Evolutionary conservation across 2,797 vertebrate genomes (phyloP), one percentile per base, ranked within the genome.

Genomic region (Falco peregrinus): DNA sequence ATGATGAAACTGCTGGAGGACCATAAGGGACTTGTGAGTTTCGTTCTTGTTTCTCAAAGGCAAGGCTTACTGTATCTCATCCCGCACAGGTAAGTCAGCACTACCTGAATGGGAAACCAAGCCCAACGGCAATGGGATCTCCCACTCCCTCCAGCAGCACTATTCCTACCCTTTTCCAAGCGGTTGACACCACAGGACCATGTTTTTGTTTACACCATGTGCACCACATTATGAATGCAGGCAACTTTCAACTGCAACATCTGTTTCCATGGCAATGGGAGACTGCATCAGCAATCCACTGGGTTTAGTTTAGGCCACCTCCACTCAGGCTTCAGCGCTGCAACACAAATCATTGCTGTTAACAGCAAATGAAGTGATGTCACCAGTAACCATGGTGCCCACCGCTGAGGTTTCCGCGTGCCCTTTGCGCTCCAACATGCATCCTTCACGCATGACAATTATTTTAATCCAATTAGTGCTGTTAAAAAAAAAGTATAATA

Each of bases 231-330:
- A 31, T 13, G 61, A 93, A 94, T 65, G 43, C 65, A 93, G 80
- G 89, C 59, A 95, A 94, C 95, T 92, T 85, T 81, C 93, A 97
- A 90, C 94, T 81, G 92, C 96, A 96, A 93, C 92, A 97, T 97
- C 97, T 91, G 98, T 98, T 98, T 97, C 99, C 98, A 97, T 96
- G 98, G 98, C 89, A 98, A 99, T 65, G 47, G 94, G 89, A 97
- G 89, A 97, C 91, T 84, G 94, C 97, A 97, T 96, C 91, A 92
- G 97, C 96, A 77, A 87, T 51, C 77, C 94, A 84, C 76, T 9
- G 97, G 96, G 77, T 96, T 97, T 96, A 73, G 90, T 51, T 90
- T 54, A 96, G 97, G 96, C 96, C 90, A 96, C 70, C 91, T 96
- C 91, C 17, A 81, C 96, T 73, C 87, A 87, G 97, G 91, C 93